Conservation (phyloP, 2,797 vertebrate species). For the Chaunax sp. region DNA sequence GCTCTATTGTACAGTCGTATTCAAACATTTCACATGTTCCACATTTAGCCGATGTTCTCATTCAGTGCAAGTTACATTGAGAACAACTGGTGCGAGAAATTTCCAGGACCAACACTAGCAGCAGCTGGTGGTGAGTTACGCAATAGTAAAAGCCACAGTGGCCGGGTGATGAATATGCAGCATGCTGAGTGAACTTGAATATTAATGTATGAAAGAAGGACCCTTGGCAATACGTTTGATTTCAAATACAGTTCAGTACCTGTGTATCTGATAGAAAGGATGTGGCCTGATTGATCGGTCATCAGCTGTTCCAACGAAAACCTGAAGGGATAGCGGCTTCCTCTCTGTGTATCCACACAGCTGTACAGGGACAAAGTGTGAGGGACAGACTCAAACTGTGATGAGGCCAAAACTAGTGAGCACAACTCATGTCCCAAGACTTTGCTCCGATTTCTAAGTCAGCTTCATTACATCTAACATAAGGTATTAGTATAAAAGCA, state of each 20-base stretch:
- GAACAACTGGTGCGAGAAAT: slow-evolving; percentile 19
- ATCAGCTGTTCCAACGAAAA: slow-evolving; percentile 94
- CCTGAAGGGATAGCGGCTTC: slow-evolving; percentile 92
- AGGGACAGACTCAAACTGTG: slow-evolving; percentile 34
- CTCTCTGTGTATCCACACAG: slow-evolving; percentile 89
- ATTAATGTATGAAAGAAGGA: neutral
- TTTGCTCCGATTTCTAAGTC: slow-evolving; percentile 1
- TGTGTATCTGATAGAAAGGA: slow-evolving; percentile 95
- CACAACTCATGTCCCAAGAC: slow-evolving; percentile 13
- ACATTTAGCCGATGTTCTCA: neutral
- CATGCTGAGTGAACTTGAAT: neutral
- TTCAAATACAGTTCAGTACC: slow-evolving; percentile 60
- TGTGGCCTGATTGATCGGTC: slow-evolving; percentile 92
- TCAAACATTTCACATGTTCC: slow-evolving; percentile 4
- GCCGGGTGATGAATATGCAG: slow-evolving; percentile 5
- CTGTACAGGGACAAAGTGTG: slow-evolving; percentile 72
- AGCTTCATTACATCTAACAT: no score
- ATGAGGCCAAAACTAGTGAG: slow-evolving; percentile 25
- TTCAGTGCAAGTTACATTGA: neutral
- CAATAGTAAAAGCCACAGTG: slow-evolving; percentile 29
- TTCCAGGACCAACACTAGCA: slow-evolving; percentile 32
- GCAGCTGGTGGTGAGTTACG: slow-evolving; percentile 37
- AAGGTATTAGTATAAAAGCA: neutral
- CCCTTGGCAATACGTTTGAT: neutral
- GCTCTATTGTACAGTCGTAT: neutral